Evolutionary conservation across 2,888 invertebrate genomes (phyloP), one percentile per base, ranked within the genome.

Genomic region (Tridacna crocea): DNA sequence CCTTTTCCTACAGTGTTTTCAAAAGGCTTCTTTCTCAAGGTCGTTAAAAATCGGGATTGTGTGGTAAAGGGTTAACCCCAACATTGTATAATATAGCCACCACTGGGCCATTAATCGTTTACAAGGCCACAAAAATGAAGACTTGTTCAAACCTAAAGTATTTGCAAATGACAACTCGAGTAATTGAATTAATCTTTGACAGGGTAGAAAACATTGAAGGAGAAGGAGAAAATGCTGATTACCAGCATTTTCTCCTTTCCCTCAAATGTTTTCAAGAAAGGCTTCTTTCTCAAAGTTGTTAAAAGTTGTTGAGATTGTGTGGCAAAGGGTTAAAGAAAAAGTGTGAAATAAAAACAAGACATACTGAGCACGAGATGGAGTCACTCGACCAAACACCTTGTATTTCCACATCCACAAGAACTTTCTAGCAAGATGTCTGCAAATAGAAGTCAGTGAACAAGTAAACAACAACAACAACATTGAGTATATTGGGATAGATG

Each of bases 391-490:
- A 90, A 92, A 94, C 4, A 89, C 88, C 65, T 90, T 91, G 27
- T 36, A 84, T 36, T 84, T 89, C 94, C 94, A 94, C 8, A 91
- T 80, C 15, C 84, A 68, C 10, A 91, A 76, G 82, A 88, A 93
- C 76, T 94, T 94, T 74, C 93, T 90, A 22, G 93, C 93, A 70
- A 93, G 75, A 75, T 84, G 85, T 77, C 93, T 93, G 88, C 61
- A 90, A 86, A 70, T 8, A 24, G 10, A 36, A 36, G 13, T 3
- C 15, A 22, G 22, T n/a, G 26, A 61, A 4, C 22, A 61, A n/a
- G 22, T 36, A 2, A 36, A 36, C 36, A 4, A 36, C 36, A 4
- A 36, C 36, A 36, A 36, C 3, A 4, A 8, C 36, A 36, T 4
- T 36, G 36, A 36, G 36, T 36, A 36, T 36, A 36, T 36, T 36